A percentile compares a stretch with the other conserved stretches of the same genome.
Evolutionary conservation across 2,113 vertebrate genomes (phyloP).

Genomic region (Phylloscopus whistleri): DNA sequence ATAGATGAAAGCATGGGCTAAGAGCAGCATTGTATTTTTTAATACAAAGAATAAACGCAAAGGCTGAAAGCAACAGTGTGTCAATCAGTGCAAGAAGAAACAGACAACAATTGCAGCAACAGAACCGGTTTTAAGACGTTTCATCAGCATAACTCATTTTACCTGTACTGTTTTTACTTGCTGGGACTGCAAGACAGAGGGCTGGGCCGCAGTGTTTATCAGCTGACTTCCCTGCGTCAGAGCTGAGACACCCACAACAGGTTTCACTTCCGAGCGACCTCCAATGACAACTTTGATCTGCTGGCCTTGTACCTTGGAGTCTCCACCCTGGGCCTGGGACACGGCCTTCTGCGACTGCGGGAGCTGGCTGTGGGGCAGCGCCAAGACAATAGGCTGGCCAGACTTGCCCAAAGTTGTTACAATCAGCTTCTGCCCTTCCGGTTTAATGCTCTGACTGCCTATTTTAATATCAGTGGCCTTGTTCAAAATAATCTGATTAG

Average conservation of each 20-base stretch:
- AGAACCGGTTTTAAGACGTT: neutral
- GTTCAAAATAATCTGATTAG: conserved; percentile 93
- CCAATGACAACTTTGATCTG: conserved; percentile 94
- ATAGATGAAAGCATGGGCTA: neutral
- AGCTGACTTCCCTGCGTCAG: conserved; percentile 81
- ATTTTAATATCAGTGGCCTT: conserved; percentile 83
- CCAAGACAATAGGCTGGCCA: conserved; percentile 89
- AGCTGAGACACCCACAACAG: conserved; percentile 81
- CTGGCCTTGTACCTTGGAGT: conserved; percentile 80
- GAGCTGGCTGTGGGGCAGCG: conserved; percentile 84
- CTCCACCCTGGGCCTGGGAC: conserved; percentile 74
- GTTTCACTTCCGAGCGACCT: conserved; percentile 86
- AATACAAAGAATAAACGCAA: neutral
- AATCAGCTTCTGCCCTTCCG: conserved; percentile 92
- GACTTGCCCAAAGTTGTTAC: conserved; percentile 90
- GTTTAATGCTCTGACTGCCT: conserved; percentile 83
- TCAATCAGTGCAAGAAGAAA: neutral
- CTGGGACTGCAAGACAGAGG: conserved; percentile 86
- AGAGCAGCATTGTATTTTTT: neutral
- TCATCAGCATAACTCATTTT: conserved; percentile 54
- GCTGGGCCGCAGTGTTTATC: conserved; percentile 74
- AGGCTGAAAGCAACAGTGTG: neutral
- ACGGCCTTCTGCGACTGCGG: conserved; percentile 75
- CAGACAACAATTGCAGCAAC: conserved; percentile 18
- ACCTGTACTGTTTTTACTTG: conserved; percentile 97